A percentile compares a stretch with the other conserved stretches of the same genome.
These are phyloP conservation scores for Podiceps cristatus DNA, from an alignment of 2,113 vertebrate species.

Conservation along the genomic window DNA sequence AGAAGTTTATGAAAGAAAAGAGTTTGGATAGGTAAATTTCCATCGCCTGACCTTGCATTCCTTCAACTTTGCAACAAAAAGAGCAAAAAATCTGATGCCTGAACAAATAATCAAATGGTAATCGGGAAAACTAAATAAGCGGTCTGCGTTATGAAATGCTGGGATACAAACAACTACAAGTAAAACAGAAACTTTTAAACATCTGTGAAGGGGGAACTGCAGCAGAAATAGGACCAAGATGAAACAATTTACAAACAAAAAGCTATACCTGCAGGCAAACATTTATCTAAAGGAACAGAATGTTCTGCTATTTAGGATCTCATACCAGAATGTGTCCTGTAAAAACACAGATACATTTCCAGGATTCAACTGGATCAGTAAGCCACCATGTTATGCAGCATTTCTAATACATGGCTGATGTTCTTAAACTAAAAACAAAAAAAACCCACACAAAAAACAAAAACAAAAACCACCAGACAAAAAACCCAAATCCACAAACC, in stretches of 20 bases:
- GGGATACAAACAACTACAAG: constrained; percentile 17
- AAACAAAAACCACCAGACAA: too few species aligned
- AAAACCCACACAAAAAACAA: too few species aligned
- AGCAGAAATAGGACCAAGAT: constrained; percentile 8
- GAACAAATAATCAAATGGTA: constrained; percentile 54
- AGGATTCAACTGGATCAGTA: constrained; percentile 9
- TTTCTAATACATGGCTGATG: constrained; percentile 7
- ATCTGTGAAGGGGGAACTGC: not conserved
- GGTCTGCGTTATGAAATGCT: not conserved
- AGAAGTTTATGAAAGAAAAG: constrained; percentile 63
- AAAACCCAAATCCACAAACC: not conserved
- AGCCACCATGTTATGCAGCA: not conserved
- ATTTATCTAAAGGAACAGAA: constrained; percentile 14
- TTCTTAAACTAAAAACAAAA: not conserved
- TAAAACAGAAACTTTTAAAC: constrained; percentile 15
- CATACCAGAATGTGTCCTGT: not conserved
- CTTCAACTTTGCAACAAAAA: constrained; percentile 36
- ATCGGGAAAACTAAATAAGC: constrained; percentile 30
- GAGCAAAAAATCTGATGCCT: not conserved
- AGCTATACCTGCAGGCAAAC: constrained; percentile 51
- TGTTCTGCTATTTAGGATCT: not conserved
- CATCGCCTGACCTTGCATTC: constrained; percentile 25
- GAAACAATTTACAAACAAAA: constrained; percentile 38
- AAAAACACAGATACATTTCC: constrained; percentile 27
- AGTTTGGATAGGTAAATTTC: constrained; percentile 39